Evolutionary conservation across 2,888 invertebrate species (phyloP).

Genomic region (Dusona sp.): DNA sequence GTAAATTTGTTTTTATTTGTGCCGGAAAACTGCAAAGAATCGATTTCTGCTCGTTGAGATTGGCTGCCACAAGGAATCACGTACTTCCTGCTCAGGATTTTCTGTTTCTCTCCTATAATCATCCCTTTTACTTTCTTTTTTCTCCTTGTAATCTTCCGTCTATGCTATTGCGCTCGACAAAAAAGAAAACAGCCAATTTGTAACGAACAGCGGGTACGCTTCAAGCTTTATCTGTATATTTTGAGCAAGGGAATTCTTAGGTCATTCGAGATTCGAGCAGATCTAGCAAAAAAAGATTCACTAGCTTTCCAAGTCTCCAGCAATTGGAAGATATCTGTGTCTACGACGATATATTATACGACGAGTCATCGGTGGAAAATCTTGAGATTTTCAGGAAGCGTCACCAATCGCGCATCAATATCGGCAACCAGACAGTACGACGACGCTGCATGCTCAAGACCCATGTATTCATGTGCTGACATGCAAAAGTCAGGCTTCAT

Average conservation of each 20-base stretch:
- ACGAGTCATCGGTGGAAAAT: slow-evolving; percentile 41
- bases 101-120: slow-evolving; percentile 37
- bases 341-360: slow-evolving; percentile 13
- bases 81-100: slow-evolving; percentile 60
- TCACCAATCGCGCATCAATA: slow-evolving; percentile 58
- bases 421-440: slow-evolving; percentile 65
- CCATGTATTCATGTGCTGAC: not conserved
- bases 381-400: slow-evolving; percentile 60
- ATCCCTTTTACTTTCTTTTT: slow-evolving; percentile 61
- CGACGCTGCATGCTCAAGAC: slow-evolving; percentile 21
- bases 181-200: slow-evolving; percentile 58
- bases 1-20: slow-evolving; percentile 62
- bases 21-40: slow-evolving; percentile 54
- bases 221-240: slow-evolving; percentile 15
- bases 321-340: slow-evolving; percentile 32
- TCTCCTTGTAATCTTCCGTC: not conserved
- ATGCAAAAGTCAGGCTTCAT: slow-evolving; percentile 38
- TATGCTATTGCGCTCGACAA: not conserved
- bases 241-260: slow-evolving; percentile 10
- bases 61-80: slow-evolving; percentile 51
- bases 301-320: slow-evolving; percentile 30
- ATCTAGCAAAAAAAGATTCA: slow-evolving; percentile 18
- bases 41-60: slow-evolving; percentile 60
- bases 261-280: not conserved
- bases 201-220: slow-evolving; percentile 33